phyloP scores from a whole-genome alignment of 2,888 invertebrate species.

The Sericinus montela region DNA sequence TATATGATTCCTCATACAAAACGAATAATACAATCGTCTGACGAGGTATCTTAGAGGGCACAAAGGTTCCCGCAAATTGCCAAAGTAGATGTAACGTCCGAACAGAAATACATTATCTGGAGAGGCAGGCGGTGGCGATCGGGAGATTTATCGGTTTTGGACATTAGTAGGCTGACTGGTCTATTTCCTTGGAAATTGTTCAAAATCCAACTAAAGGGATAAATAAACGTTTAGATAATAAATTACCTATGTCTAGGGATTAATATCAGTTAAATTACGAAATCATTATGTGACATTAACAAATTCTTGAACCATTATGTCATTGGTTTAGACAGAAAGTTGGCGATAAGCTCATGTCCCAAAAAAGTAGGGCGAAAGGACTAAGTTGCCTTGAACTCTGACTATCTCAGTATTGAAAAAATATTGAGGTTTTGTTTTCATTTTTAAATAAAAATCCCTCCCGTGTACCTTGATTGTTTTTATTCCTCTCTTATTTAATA shows the following conservation, averaged over 20 bases:
- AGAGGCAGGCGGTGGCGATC: slow-evolving; percentile 58
- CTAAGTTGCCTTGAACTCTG: too few species aligned
- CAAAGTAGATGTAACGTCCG: slow-evolving; percentile 77
- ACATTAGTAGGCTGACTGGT: slow-evolving; percentile 49
- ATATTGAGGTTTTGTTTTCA: too few species aligned
- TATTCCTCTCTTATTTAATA: too few species aligned
- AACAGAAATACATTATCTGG: slow-evolving; percentile 78
- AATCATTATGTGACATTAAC: neutral
- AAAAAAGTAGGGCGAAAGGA: too few species aligned
- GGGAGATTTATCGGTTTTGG: slow-evolving; percentile 56
- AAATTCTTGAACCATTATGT: too few species aligned
- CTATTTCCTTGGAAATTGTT: slow-evolving; percentile 51
- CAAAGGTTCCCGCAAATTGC: slow-evolving; percentile 78
- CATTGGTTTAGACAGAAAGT: too few species aligned
- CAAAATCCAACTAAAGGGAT: slow-evolving; percentile 19
- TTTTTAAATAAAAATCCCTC: too few species aligned
- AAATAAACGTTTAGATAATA: slow-evolving; percentile 9
- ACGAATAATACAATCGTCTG: slow-evolving; percentile 66
- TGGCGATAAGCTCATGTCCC: too few species aligned
- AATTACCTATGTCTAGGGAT: slow-evolving; percentile 5
- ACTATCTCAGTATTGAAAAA: too few species aligned
- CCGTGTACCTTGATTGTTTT: too few species aligned
- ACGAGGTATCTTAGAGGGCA: slow-evolving; percentile 76
- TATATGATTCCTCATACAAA: slow-evolving; percentile 33
- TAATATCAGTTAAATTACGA: neutral